Evolutionary conservation across 92 coral and sea anemone species (phyloP).

Genomic region (Palythoa caribaeorum): DNA sequence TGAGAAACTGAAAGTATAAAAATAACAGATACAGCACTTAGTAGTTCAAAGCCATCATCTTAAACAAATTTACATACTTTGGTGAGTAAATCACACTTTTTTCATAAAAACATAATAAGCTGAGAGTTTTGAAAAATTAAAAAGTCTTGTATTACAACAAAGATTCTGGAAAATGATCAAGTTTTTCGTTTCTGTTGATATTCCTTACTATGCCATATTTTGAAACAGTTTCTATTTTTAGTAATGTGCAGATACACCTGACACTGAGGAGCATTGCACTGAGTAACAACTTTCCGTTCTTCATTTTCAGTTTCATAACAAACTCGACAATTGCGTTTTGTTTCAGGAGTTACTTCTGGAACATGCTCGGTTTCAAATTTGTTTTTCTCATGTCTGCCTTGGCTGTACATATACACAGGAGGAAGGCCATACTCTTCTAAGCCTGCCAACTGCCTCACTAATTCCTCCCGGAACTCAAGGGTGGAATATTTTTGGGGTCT

Average conservation of each 20-base stretch:
- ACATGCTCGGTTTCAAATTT: conserved; percentile 27
- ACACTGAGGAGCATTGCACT: conserved; percentile 32
- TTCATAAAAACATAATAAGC: background rate
- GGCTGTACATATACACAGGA: conserved; percentile 14
- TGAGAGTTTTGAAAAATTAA: background rate
- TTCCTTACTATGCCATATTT: conserved; percentile 37
- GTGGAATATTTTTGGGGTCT: conserved; percentile 9
- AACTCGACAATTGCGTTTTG: conserved; percentile 19
- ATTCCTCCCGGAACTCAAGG: conserved; percentile 44
- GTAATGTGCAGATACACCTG: conserved; percentile 17
- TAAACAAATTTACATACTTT: background rate
- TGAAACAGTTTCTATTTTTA: conserved; percentile 38
- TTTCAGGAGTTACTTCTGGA: conserved; percentile 4
- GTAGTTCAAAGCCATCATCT: conserved; percentile 3
- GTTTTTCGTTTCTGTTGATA: conserved; percentile 7
- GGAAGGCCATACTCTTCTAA: conserved; percentile 40
- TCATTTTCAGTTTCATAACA: conserved; percentile 46
- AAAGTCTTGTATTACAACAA: background rate
- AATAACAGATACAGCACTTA: background rate
- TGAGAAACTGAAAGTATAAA: conserved; percentile 2
- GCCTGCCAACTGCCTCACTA: conserved; percentile 43
- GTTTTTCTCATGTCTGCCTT: background rate
- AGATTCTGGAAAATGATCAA: background rate
- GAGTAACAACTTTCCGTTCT: conserved; percentile 6
- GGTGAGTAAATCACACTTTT: background rate